Evolutionary conservation across 2,113 vertebrate genomes (phyloP).

Genomic region (Channa maculata): DNA sequence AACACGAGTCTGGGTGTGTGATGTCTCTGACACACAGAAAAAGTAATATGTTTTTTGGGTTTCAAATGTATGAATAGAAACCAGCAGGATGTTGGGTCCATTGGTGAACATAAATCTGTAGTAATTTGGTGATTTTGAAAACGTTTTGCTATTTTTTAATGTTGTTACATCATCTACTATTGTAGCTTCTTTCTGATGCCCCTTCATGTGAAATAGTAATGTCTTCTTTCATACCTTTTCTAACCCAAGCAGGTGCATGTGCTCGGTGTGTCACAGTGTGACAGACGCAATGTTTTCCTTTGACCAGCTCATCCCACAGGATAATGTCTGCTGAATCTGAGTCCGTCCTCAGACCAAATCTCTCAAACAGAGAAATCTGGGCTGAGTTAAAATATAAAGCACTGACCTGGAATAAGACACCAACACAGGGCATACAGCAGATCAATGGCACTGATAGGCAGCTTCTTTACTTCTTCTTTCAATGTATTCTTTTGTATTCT

Average conservation of each 20-base stretch:
- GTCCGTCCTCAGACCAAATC: constrained; percentile 58
- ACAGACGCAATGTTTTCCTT: constrained; percentile 84
- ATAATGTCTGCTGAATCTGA: constrained; percentile 76
- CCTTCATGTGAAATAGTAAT: neutral
- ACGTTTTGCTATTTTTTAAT: no score
- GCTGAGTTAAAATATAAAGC: constrained; percentile 81
- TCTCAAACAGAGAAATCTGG: constrained; percentile 80
- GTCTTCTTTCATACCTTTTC: constrained; percentile 81
- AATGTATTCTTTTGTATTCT: neutral
- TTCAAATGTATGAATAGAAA: neutral
- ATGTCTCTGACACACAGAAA: constrained; percentile 10
- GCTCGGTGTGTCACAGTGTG: constrained; percentile 77
- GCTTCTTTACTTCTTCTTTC: neutral
- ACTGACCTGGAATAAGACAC: constrained; percentile 76
- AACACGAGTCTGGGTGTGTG: constrained; percentile 37
- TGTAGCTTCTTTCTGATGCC: neutral
- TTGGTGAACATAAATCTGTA: no score
- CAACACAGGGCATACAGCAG: neutral
- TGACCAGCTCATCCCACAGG: constrained; percentile 84
- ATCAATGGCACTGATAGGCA: neutral
- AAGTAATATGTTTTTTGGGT: neutral
- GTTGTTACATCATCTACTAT: no score
- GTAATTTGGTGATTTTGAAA: no score
- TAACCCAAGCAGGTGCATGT: constrained; percentile 85
- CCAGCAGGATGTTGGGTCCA: no score